A percentile compares a stretch with the other conserved stretches of the same genome.
Conservation (phyloP, 1,140 invertebrate genomes). For the Agrilus planipennis region DNA sequence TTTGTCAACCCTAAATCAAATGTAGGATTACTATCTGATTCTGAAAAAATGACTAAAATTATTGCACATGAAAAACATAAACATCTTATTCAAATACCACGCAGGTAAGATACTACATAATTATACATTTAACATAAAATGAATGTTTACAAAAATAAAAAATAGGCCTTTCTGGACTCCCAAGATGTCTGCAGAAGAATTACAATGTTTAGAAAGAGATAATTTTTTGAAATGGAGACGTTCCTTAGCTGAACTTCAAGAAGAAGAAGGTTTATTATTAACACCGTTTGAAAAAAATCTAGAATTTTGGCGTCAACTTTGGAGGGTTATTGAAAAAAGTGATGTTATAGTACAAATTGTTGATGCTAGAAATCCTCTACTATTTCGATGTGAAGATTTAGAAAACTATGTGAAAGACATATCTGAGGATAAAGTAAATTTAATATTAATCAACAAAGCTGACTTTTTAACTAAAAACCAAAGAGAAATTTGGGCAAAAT, state of each 20-base stretch:
- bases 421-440: constrained; percentile 59
- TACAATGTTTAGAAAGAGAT: constrained; percentile 64
- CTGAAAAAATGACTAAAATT: constrained; percentile 48
- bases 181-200: constrained; percentile 62
- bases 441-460: constrained; percentile 94
- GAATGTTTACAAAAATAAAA: constrained; percentile 9
- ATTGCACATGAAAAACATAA: constrained; percentile 54
- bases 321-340: constrained; percentile 94
- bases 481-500: constrained; percentile 73
- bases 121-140: neutral
- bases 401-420: constrained; percentile 87
- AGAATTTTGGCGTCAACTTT: constrained; percentile 97
- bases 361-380: constrained; percentile 90
- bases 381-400: constrained; percentile 92
- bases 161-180: constrained; percentile 69
- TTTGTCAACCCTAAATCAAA: constrained; percentile 53
- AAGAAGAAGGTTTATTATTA: constrained; percentile 65
- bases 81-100: constrained; percentile 60
- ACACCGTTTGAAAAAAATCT: constrained; percentile 98
- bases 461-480: constrained; percentile 80
- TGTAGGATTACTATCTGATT: constrained; percentile 48
- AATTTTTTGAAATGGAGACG: constrained; percentile 83
- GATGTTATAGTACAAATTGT: constrained; percentile 94
- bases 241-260: constrained; percentile 65
- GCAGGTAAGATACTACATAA: constrained; percentile 38